Conservation (phyloP, 2,797 vertebrate genomes). For the Scolopax rusticola region DNA sequence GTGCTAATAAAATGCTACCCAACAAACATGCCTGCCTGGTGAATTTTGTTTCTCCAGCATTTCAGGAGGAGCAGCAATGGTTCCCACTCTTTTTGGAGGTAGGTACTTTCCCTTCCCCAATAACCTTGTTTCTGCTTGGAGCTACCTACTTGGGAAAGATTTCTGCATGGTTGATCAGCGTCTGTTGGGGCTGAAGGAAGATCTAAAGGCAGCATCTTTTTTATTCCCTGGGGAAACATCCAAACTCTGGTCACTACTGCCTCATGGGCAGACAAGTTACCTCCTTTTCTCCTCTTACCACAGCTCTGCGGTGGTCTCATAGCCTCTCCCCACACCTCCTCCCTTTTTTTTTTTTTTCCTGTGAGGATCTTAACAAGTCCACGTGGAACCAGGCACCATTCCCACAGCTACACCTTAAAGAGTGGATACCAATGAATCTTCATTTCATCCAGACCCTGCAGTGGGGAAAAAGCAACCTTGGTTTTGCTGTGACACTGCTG, state of each 20-base stretch:
- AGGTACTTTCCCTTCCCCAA: not conserved
- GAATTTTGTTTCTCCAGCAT: not conserved
- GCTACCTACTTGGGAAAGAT: not conserved
- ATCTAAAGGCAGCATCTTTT: not conserved
- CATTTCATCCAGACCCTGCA: not conserved
- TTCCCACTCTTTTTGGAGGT: not conserved
- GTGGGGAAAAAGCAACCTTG: not conserved
- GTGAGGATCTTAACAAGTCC: not conserved
- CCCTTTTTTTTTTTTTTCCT: not conserved
- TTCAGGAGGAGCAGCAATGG: not conserved
- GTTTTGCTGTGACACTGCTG: not conserved
- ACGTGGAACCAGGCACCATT: fast-evolving
- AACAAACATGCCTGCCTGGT: not conserved
- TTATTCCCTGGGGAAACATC: not conserved
- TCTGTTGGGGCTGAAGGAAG: not conserved
- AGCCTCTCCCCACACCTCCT: not conserved
- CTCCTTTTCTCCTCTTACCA: not conserved
- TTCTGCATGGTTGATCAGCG: not conserved
- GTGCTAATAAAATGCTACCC: not conserved
- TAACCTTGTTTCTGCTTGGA: not conserved
- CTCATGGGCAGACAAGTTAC: not conserved
- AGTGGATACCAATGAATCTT: not conserved
- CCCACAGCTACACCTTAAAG: not conserved
- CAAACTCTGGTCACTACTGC: not conserved
- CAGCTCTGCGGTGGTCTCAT: not conserved